Evolutionary conservation across 2,888 invertebrate genomes (phyloP).

Genomic region (Spilosoma lubricipeda): DNA sequence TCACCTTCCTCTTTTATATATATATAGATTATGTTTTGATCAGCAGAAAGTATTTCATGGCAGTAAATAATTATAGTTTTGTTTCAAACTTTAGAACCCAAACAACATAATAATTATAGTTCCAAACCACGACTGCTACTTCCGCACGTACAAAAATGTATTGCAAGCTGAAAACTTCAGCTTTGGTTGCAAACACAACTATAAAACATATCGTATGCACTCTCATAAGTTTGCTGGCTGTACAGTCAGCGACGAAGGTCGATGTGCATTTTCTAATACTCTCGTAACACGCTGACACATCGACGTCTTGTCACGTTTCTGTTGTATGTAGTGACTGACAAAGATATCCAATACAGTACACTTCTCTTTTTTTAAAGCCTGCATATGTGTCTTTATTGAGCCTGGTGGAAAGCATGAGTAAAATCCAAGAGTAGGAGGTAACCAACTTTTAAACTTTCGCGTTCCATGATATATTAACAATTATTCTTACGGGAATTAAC

Average conservation of each 20-base stretch:
- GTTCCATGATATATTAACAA: too few species aligned
- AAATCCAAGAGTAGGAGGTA: too few species aligned
- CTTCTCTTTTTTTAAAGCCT: too few species aligned
- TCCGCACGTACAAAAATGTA: neutral
- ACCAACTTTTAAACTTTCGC: too few species aligned
- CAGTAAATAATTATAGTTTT: neutral
- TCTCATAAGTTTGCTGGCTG: neutral
- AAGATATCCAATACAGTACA: neutral
- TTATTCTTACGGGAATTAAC: too few species aligned
- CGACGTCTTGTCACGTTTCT: neutral
- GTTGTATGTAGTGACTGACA: neutral
- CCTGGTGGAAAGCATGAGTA: too few species aligned
- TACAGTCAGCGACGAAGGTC: neutral
- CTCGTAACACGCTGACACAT: neutral
- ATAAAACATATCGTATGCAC: slow-evolving; percentile 3
- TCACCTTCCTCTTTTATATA: too few species aligned
- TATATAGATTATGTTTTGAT: neutral
- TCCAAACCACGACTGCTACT: neutral
- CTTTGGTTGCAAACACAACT: slow-evolving; percentile 1
- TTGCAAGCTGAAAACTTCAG: neutral
- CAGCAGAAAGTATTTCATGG: neutral
- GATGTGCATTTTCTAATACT: neutral
- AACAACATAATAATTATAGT: neutral
- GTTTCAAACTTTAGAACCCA: neutral
- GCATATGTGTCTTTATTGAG: too few species aligned